These are phyloP conservation scores for Caenorhabditis angaria DNA, from an alignment of 2,888 invertebrate genomes.

Conservation along the genomic window DNA sequence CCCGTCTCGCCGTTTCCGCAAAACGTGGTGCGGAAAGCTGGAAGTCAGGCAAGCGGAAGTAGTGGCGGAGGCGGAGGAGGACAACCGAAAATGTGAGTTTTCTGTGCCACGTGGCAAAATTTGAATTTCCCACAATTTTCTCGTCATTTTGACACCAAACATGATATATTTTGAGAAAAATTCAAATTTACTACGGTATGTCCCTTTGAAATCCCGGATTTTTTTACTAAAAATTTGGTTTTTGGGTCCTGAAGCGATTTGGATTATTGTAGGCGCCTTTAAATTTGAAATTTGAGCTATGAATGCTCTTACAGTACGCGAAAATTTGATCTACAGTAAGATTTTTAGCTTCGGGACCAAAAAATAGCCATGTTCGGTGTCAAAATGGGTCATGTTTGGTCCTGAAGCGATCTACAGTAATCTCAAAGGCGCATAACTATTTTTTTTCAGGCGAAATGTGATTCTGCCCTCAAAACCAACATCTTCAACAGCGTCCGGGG, in stretches of 20 bases:
- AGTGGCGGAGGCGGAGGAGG: conserved; percentile 59
- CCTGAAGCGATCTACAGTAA: neutral
- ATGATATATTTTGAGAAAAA: neutral
- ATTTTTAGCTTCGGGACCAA: too few relatives aligned
- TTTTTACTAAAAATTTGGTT: too few relatives aligned
- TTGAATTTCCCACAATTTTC: too few relatives aligned
- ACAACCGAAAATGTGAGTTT: conserved; percentile 55
- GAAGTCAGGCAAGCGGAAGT: conserved; percentile 60
- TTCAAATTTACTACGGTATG: too few relatives aligned
- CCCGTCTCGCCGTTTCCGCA: conserved; percentile 43
- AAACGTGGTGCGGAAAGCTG: conserved; percentile 16
- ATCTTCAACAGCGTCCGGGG: conserved; percentile 55
- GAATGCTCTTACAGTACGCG: too few relatives aligned
- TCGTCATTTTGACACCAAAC: neutral
- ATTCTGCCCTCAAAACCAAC: conserved; percentile 53
- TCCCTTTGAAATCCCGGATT: too few relatives aligned
- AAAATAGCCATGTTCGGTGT: conserved; percentile 17
- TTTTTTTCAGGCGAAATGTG: conserved; percentile 45
- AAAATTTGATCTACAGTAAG: too few relatives aligned
- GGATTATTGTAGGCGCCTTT: too few relatives aligned
- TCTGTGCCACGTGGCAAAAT: too few relatives aligned
- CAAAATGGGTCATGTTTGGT: too few relatives aligned
- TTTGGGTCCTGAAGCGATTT: too few relatives aligned
- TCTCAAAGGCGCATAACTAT: neutral
- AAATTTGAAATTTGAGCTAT: too few relatives aligned